phyloP scores from a whole-genome alignment of 1,140 invertebrate genomes.

The Dolichoris vasculosae region DNA sequence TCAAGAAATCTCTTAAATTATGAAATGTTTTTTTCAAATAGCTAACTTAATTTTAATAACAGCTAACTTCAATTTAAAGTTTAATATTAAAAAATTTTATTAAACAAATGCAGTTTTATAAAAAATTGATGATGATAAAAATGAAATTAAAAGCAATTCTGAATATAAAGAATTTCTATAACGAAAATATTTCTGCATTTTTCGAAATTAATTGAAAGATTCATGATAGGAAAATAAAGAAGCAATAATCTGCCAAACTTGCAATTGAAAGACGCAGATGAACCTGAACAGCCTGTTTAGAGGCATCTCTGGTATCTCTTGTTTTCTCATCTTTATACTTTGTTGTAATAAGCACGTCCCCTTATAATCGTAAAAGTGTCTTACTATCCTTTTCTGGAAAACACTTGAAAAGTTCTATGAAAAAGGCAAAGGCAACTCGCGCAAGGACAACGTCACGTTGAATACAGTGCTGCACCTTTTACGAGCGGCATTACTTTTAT shows the following conservation, averaged over 20 bases:
- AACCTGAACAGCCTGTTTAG: conserved; percentile 30
- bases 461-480: conserved; percentile 60
- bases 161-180: too few relatives aligned
- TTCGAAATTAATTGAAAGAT: not conserved
- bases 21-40: too few relatives aligned
- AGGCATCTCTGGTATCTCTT: not conserved
- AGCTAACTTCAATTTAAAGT: too few relatives aligned
- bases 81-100: too few relatives aligned
- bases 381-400: conserved; percentile 45
- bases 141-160: too few relatives aligned
- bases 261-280: not conserved
- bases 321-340: not conserved
- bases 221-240: not conserved
- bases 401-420: conserved; percentile 59
- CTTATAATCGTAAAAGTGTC: conserved; percentile 62
- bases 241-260: not conserved
- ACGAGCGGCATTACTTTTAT: conserved; percentile 66
- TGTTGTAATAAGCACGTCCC: conserved; percentile 61
- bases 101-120: too few relatives aligned
- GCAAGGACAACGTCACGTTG: conserved; percentile 52
- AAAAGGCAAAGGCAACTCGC: conserved; percentile 47
- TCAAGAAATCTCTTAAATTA: too few relatives aligned
- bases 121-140: too few relatives aligned
- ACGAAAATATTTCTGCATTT: too few relatives aligned
- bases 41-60: too few relatives aligned